Conservation (phyloP, 1,140 invertebrate species). For the Platyura marginata region DNA sequence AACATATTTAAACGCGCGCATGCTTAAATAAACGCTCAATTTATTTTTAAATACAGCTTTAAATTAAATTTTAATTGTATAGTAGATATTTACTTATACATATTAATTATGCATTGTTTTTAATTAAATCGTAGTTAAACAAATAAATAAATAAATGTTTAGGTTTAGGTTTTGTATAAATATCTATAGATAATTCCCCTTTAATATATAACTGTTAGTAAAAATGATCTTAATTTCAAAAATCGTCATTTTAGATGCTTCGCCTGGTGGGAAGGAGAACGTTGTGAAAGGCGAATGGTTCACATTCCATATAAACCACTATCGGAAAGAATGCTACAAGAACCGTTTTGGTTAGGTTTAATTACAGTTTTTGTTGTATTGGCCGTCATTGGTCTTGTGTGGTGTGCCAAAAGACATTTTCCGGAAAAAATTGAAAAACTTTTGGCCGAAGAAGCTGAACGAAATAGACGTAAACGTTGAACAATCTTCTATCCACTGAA, state of each 20-base stretch:
- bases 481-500: no score
- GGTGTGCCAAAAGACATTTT: conserved; percentile 64
- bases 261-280: conserved; percentile 47
- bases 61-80: background rate
- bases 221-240: no score
- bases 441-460: conserved; percentile 55
- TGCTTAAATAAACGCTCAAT: no score
- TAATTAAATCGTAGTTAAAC: no score
- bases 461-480: conserved; percentile 34
- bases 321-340: conserved; percentile 55
- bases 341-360: conserved; percentile 65
- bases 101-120: no score
- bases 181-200: no score
- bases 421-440: conserved; percentile 67
- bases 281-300: conserved; percentile 39
- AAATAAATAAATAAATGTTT: no score
- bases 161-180: no score
- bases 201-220: no score
- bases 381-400: conserved; percentile 49
- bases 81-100: no score
- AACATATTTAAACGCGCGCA: no score
- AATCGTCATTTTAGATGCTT: conserved; percentile 31
- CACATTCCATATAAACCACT: conserved; percentile 48
- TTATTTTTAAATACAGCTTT: background rate
- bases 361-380: conserved; percentile 60